Percentiles rank a stretch among this genome's conserved stretches.
phyloP scores from a whole-genome alignment of 2,888 invertebrate species.

The Selenia dentaria region DNA sequence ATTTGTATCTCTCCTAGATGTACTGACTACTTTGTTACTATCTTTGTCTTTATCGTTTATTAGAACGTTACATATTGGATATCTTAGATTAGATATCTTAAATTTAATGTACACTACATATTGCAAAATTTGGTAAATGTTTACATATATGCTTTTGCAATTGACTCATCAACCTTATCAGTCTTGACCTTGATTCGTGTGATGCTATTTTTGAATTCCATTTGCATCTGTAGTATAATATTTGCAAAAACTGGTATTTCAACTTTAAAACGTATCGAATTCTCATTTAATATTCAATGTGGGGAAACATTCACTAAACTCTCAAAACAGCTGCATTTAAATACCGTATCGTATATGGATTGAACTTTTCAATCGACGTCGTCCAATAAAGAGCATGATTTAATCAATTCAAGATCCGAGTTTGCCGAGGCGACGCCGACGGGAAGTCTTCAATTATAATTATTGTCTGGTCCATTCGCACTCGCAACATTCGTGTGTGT shows the following conservation, averaged over 20 bases:
- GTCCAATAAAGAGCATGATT: conserved; percentile 44
- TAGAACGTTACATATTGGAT: too few species aligned
- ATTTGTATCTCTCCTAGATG: conserved; percentile 21
- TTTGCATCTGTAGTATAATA: conserved; percentile 8
- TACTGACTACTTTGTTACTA: too few species aligned
- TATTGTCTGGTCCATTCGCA: conserved; percentile 61
- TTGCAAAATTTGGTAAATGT: too few species aligned
- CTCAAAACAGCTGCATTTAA: conserved; percentile 4
- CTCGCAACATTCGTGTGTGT: conserved; percentile 42
- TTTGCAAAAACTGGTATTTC: conserved; percentile 14
- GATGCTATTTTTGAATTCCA: background rate
- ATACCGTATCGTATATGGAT: conserved; percentile 14
- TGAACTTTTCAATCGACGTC: conserved; percentile 29
- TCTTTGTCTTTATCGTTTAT: too few species aligned
- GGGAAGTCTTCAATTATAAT: conserved; percentile 80
- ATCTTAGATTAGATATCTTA: too few species aligned
- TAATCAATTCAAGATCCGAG: conserved; percentile 49
- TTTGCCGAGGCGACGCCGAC: conserved; percentile 59
- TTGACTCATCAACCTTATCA: too few species aligned
- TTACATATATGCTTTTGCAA: too few species aligned
- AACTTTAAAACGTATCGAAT: background rate
- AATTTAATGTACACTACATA: too few species aligned
- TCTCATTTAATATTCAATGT: too few species aligned
- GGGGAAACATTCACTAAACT: too few species aligned
- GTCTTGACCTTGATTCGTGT: background rate